Conservation (phyloP, 2,113 vertebrate species). For the Pavo muticus region DNA sequence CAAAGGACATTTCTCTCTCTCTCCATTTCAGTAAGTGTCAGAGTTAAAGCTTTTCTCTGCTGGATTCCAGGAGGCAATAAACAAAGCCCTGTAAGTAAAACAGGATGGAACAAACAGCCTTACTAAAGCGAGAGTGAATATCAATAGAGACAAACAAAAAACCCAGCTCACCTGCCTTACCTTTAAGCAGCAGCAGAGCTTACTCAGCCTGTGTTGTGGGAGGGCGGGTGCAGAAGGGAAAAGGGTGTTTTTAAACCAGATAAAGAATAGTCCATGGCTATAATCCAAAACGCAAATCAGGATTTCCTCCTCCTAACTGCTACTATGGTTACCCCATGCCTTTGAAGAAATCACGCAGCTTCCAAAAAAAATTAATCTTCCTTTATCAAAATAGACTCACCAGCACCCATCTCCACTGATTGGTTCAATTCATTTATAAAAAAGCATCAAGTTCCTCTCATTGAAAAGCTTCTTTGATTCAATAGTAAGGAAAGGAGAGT, state of each 20-base stretch:
- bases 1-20: background rate
- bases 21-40: background rate
- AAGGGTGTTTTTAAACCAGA: background rate
- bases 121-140: background rate
- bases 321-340: background rate
- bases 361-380: background rate
- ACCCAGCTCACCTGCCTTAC: background rate
- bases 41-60: background rate
- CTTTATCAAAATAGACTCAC: background rate
- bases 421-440: background rate
- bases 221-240: background rate
- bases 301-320: slow-evolving; percentile 23
- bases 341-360: background rate
- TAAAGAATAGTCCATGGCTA: background rate
- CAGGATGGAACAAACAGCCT: background rate
- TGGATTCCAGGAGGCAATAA: background rate
- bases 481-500: background rate
- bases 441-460: background rate
- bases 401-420: background rate
- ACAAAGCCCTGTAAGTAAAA: background rate
- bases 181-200: background rate
- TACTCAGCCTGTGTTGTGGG: background rate
- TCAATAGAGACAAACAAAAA: background rate
- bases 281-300: slow-evolving; percentile 18
- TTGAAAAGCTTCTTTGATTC: background rate